phyloP scores from a whole-genome alignment of 1,140 invertebrate genomes.

The Phortica variegata region DNA sequence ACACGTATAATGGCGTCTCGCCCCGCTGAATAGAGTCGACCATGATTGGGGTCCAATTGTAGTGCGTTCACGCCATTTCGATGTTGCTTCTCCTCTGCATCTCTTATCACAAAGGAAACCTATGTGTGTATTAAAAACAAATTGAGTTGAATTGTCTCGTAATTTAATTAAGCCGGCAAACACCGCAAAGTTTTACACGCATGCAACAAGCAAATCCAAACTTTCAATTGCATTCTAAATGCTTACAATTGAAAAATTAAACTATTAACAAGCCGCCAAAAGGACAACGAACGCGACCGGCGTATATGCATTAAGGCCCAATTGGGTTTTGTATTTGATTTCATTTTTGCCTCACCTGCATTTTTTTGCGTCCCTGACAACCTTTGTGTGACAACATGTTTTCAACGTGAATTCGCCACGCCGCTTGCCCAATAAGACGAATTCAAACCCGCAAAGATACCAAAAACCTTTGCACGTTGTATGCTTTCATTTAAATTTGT shows the following conservation, averaged over 20 bases:
- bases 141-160: slow-evolving; percentile 1
- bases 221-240: no score
- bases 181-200: background rate
- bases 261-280: background rate
- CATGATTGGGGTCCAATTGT: slow-evolving; percentile 85
- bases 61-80: slow-evolving; percentile 94
- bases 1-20: slow-evolving; percentile 97
- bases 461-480: slow-evolving; percentile 10
- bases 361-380: slow-evolving; percentile 67
- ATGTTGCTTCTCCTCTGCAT: slow-evolving; percentile 91
- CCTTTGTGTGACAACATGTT: slow-evolving; percentile 57
- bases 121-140: slow-evolving; percentile 55
- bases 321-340: background rate
- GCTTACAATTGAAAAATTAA: no score
- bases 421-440: slow-evolving; percentile 3
- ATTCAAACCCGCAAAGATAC: no score
- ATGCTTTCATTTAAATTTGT: slow-evolving; percentile 22
- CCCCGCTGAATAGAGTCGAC: slow-evolving; percentile 90
- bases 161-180: slow-evolving; percentile 10
- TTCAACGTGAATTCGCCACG: slow-evolving; percentile 15
- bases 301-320: slow-evolving; percentile 2
- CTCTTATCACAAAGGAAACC: slow-evolving; percentile 97
- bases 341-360: slow-evolving; percentile 60
- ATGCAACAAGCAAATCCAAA: no score
- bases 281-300: no score